Conservation (phyloP, 2,797 vertebrate species). For the Glossophaga mutica region DNA sequence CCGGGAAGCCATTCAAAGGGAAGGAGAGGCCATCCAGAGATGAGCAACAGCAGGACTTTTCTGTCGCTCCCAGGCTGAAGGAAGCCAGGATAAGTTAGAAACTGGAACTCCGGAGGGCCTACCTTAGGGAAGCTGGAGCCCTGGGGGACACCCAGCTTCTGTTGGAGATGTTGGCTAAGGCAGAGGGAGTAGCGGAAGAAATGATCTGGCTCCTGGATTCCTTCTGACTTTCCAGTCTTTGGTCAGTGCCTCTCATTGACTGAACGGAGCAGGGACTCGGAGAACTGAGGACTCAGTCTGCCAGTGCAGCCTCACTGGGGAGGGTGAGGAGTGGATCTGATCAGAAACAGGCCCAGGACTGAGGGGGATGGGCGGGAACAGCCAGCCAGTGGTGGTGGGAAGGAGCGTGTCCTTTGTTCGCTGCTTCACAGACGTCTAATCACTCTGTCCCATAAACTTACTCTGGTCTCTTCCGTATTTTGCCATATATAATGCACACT, state of each 20-base stretch:
- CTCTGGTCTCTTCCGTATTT: not conserved
- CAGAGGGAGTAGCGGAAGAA: not conserved
- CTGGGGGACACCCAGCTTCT: not conserved
- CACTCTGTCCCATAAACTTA: not conserved
- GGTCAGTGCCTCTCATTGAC: not conserved
- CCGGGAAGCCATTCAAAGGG: not conserved
- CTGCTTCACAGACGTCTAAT: not conserved
- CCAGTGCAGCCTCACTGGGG: not conserved
- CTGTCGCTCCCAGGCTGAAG: not conserved
- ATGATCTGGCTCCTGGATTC: not conserved
- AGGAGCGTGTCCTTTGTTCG: not conserved
- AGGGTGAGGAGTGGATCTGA: not conserved
- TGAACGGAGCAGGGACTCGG: not conserved
- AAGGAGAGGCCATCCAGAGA: not conserved
- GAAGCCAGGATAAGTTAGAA: not conserved
- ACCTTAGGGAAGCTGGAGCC: not conserved
- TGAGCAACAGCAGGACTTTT: not conserved
- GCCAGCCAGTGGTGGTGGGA: not conserved
- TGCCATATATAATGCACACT: too few species aligned
- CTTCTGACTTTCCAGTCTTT: not conserved
- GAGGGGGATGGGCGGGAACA: not conserved
- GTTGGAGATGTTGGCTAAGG: not conserved
- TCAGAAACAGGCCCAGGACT: not conserved
- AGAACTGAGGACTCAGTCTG: not conserved
- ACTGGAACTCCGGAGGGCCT: not conserved